These are phyloP conservation scores for Sebastes steindachneri DNA, from an alignment of 2,797 vertebrate genomes.

Conservation along the genomic window DNA sequence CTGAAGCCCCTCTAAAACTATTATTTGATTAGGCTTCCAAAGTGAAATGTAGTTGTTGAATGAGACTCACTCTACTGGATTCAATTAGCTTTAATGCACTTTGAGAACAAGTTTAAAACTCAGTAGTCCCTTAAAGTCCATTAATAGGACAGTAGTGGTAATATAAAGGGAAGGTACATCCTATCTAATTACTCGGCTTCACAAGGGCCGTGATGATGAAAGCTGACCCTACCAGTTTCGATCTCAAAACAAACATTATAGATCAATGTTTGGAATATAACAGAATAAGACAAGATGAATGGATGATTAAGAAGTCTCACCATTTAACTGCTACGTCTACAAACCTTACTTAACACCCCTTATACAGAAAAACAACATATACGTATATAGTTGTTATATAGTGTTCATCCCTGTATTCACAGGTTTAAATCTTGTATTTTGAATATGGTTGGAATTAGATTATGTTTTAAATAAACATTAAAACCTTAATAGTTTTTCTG, in stretches of 20 bases:
- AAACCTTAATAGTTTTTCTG: too few relatives aligned
- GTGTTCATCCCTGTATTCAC: neutral
- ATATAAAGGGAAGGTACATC: neutral
- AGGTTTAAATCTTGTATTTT: neutral
- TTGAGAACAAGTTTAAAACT: neutral
- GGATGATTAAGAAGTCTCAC: too few relatives aligned
- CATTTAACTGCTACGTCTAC: neutral
- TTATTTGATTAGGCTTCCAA: neutral
- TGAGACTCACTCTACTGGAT: neutral
- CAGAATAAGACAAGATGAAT: neutral
- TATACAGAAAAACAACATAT: neutral
- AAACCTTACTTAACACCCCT: neutral
- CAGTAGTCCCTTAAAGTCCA: fast-evolving
- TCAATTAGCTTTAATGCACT: neutral
- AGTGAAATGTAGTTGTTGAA: neutral
- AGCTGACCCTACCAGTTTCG: neutral
- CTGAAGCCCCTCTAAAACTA: neutral
- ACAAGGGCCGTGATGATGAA: too few relatives aligned
- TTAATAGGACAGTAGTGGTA: too few relatives aligned
- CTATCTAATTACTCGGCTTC: too few relatives aligned
- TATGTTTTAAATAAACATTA: neutral
- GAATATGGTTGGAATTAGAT: neutral
- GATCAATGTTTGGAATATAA: too few relatives aligned
- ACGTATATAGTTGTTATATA: neutral
- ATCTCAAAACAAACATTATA: neutral